phyloP scores from a whole-genome alignment of 2,113 vertebrate genomes.

The Tor tambroides region DNA sequence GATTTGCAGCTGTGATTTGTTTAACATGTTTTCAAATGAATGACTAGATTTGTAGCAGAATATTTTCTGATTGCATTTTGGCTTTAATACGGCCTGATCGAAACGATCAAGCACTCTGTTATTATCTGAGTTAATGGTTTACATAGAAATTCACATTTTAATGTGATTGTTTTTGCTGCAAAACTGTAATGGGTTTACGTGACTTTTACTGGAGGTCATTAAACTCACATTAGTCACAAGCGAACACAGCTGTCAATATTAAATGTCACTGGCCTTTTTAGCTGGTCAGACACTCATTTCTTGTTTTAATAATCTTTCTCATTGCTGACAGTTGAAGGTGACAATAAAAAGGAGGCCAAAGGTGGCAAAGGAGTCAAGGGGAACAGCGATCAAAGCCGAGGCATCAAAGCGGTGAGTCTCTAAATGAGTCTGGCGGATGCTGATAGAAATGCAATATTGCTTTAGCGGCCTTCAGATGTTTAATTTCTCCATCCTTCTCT shows the following conservation, averaged over 20 bases:
- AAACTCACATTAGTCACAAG: not conserved
- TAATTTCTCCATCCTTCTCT: conserved; percentile 36
- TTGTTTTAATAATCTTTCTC: conserved; percentile 61
- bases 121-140: too few species aligned
- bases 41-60: too few species aligned
- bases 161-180: too few species aligned
- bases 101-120: too few species aligned
- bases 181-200: not conserved
- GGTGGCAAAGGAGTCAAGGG: conserved; percentile 67
- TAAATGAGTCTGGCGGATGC: conserved; percentile 70
- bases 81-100: not conserved
- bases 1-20: too few species aligned
- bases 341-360: conserved; percentile 71
- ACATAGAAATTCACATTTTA: too few species aligned
- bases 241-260: conserved; percentile 8
- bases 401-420: conserved; percentile 80
- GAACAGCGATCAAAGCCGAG: conserved; percentile 73
- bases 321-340: conserved; percentile 75
- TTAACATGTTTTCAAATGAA: too few species aligned
- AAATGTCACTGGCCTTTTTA: conserved; percentile 60
- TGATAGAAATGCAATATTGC: conserved; percentile 68
- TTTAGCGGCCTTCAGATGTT: conserved; percentile 63
- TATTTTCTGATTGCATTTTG: not conserved
- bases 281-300: conserved; percentile 44
- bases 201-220: not conserved